Conservation (phyloP, 2,888 invertebrate species). For the Copidosoma aretas region DNA sequence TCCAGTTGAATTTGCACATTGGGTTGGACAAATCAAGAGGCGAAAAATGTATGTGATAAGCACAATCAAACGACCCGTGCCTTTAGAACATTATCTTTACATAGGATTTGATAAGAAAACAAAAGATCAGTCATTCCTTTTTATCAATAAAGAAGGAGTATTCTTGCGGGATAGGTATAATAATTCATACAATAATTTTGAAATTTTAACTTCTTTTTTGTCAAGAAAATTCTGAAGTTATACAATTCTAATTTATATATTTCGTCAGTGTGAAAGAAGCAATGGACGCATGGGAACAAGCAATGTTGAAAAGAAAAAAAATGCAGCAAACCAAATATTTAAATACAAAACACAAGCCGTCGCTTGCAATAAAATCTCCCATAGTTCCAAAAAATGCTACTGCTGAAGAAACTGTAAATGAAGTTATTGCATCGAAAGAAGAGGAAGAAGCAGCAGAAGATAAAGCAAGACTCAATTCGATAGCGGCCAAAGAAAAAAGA, state of each 20-base stretch:
- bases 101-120: constrained; percentile 81
- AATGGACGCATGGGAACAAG: constrained; percentile 14
- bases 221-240: background rate
- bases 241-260: constrained; percentile 17
- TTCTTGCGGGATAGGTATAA: constrained; percentile 65
- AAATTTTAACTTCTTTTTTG: background rate
- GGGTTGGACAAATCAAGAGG: constrained; percentile 87
- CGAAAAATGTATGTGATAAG: constrained; percentile 92
- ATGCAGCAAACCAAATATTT: constrained; percentile 34
- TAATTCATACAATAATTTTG: constrained; percentile 6
- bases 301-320: constrained; percentile 26
- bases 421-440: constrained; percentile 23
- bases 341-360: constrained; percentile 33
- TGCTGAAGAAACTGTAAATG: constrained; percentile 31
- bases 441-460: constrained; percentile 31
- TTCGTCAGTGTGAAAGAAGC: constrained; percentile 28
- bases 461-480: constrained; percentile 22
- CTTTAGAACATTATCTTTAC: constrained; percentile 92
- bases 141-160: constrained; percentile 79
- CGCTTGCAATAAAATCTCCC: constrained; percentile 21
- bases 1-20: constrained; percentile 92
- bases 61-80: constrained; percentile 92
- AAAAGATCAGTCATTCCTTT: constrained; percentile 76
- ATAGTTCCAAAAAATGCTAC: constrained; percentile 33
- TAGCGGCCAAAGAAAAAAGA: constrained; percentile 76